phyloP scores from a whole-genome alignment of 35 echinoderm and acorn worm genomes.

The Ophiothrix spiculata region DNA sequence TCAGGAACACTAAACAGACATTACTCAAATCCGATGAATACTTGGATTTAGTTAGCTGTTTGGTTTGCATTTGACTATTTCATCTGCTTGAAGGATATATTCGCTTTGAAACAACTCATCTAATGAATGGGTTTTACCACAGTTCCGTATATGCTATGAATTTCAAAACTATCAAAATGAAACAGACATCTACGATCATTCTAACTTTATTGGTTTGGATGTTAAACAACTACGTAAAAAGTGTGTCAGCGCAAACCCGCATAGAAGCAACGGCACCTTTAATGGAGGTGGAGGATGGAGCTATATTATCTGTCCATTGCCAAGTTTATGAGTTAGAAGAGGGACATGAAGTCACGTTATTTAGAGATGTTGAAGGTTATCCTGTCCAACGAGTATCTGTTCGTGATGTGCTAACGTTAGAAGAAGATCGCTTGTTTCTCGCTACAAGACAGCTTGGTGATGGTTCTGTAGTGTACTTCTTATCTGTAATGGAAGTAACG shows the following conservation, averaged over 20 bases:
- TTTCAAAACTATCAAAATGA: no score
- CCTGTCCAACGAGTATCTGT: background rate
- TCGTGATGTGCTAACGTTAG: background rate
- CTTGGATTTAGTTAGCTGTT: no score
- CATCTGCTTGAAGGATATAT: no score
- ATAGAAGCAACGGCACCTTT: background rate
- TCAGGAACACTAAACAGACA: no score
- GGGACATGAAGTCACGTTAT: background rate
- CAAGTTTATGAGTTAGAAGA: background rate
- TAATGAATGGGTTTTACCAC: no score
- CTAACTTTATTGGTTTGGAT: no score
- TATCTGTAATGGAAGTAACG: background rate
- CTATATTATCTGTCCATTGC: background rate
- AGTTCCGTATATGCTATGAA: no score
- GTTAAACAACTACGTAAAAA: no score
- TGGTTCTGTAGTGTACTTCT: background rate
- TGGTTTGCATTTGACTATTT: no score
- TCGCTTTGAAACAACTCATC: no score
- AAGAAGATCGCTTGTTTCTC: background rate
- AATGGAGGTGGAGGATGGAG: background rate
- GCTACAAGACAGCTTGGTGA: background rate
- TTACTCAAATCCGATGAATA: no score
- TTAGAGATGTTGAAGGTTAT: background rate
- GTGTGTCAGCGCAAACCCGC: background rate
- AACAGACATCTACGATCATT: no score